Percentiles rank a stretch among this genome's conserved stretches.
Conservation (phyloP, 2,888 invertebrate species). For the Ctenicera cuprea region DNA sequence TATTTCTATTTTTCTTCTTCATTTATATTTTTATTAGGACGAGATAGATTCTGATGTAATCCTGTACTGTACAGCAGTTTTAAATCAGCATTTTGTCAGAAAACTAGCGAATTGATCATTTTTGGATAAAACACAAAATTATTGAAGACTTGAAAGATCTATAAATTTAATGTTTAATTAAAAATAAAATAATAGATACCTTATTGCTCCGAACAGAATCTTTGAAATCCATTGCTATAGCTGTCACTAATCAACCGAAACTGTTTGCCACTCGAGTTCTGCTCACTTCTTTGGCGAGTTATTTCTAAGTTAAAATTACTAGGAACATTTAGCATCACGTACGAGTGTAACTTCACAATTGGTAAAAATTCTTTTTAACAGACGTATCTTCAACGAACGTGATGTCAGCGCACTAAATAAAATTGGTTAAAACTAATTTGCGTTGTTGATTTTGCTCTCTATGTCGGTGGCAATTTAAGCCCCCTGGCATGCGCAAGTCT, state of each 20-base stretch:
- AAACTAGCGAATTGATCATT: no score
- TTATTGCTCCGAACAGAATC: constrained; percentile 6
- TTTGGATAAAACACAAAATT: no score
- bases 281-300: no score
- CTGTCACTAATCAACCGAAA: neutral
- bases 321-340: constrained; percentile 25
- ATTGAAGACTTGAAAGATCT: no score
- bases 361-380: constrained; percentile 3
- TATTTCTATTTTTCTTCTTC: no score
- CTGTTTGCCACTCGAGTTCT: no score
- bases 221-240: constrained; percentile 11
- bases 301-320: neutral
- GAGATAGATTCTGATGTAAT: no score
- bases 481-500: constrained; percentile 51
- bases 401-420: constrained; percentile 66
- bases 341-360: constrained; percentile 5
- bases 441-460: constrained; percentile 58
- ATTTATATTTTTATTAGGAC: no score
- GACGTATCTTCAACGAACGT: constrained; percentile 43
- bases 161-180: no score
- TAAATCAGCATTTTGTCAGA: no score
- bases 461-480: constrained; percentile 56
- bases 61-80: no score
- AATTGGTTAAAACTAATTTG: constrained; percentile 62
- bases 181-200: constrained; percentile 1